These are phyloP conservation scores for Leptarthrus brevirostris DNA, from an alignment of 2,888 invertebrate genomes.

Conservation along the genomic window DNA sequence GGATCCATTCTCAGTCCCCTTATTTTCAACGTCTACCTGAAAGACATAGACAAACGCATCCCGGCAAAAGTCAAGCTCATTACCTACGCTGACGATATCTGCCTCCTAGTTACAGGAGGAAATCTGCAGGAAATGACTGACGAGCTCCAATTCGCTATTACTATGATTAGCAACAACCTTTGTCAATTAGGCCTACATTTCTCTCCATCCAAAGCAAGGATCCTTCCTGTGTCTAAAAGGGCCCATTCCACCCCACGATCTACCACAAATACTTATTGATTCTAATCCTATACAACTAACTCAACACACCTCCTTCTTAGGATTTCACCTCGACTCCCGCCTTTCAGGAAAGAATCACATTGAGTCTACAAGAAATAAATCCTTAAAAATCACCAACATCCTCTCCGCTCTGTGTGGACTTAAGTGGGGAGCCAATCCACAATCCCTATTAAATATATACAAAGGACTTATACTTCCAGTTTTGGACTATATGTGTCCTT, in stretches of 20 bases:
- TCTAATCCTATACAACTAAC: not conserved
- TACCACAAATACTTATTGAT: not conserved
- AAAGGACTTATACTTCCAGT: not conserved
- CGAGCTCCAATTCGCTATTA: too few relatives aligned
- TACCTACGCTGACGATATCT: not conserved
- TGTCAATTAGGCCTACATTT: not conserved
- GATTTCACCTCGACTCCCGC: too few relatives aligned
- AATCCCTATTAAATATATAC: not conserved
- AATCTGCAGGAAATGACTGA: too few relatives aligned
- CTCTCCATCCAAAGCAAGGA: not conserved
- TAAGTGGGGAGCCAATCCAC: not conserved
- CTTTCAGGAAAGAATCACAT: too few relatives aligned
- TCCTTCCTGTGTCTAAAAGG: not conserved
- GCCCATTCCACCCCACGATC: not conserved
- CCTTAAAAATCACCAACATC: not conserved
- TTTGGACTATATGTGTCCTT: not conserved
- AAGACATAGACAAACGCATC: too few relatives aligned
- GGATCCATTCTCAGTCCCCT: not conserved
- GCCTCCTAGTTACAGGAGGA: not conserved
- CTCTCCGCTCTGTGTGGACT: not conserved
- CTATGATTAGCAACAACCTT: too few relatives aligned
- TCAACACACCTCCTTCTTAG: not conserved
- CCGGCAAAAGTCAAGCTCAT: not conserved
- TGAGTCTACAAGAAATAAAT: too few relatives aligned
- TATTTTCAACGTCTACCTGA: not conserved